A percentile compares a stretch with the other conserved stretches of the same genome.
Evolutionary conservation across 2,888 invertebrate species (phyloP).

Genomic region (Fabriciana adippe): DNA sequence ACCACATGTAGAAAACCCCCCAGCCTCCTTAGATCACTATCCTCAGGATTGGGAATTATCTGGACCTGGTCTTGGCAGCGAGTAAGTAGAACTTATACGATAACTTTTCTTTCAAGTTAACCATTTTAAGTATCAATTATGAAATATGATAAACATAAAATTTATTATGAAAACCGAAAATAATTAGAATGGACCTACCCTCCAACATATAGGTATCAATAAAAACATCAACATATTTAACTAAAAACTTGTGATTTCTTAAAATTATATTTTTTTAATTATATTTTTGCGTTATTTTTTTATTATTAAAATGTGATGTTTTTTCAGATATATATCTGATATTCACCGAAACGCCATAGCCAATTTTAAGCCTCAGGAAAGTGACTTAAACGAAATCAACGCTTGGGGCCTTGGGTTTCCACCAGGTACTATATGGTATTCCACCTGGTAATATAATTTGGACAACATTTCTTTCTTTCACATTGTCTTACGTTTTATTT

Average conservation of each 20-base stretch:
- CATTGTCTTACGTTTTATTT: no score
- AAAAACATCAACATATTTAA: no score
- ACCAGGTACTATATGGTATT: no score
- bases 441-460: slow-evolving; percentile 61
- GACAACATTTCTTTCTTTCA: no score
- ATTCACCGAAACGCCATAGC: slow-evolving; percentile 83
- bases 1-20: slow-evolving; percentile 55
- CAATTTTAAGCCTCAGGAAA: slow-evolving; percentile 76
- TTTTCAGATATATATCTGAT: slow-evolving; percentile 78
- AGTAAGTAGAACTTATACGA: slow-evolving; percentile 68
- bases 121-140: no score
- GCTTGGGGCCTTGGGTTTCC: slow-evolving; percentile 84
- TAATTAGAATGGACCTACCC: no score
- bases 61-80: slow-evolving; percentile 84
- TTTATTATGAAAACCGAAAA: no score
- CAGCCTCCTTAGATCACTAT: slow-evolving; percentile 69
- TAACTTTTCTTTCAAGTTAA: neutral
- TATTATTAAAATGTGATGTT: neutral
- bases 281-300: neutral
- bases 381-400: slow-evolving; percentile 84
- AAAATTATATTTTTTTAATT: no score
- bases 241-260: no score
- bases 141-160: no score
- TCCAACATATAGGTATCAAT: no score
- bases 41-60: slow-evolving; percentile 83